Base-by-base conservation (phyloP, 2,113 vertebrate genomes). In the Oenanthe oenanthe region DNA sequence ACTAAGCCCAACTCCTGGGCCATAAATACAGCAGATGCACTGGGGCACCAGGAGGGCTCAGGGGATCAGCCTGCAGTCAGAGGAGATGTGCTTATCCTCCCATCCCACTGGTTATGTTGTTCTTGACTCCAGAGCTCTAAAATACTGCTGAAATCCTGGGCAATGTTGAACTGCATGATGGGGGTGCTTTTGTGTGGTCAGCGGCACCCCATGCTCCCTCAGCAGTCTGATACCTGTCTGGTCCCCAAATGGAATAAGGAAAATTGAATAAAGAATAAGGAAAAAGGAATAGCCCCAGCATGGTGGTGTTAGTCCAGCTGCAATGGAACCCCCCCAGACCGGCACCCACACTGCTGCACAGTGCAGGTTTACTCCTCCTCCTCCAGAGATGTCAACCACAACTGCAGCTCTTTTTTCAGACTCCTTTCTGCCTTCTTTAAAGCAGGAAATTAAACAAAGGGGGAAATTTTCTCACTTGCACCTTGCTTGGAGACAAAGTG, bases 81-180 rank as follows among this genome's bases (percentile, higher is more conserved):
- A 18, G 40, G 4, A 51, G 11, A 45, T 2, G 0, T 4, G 3
- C 38, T 26, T 6, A 2, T 34, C 54, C 48, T 43, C 31, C 34
- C 1, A 4, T 56, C 40, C 57, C 51, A 5, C 68, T 18, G 40
- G 7, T 72, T 56, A 20, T 2, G 3, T 8, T 3, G 0, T 17
- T 40, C 38, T 26, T 28, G 25, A 65, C 18, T 38, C 19, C 32
- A 34, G 54, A 38, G 18, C 73, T n/a, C 43, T 43, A 47, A 63
- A 82, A 78, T 4, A 13, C 42, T 6, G 0, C 61, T 45, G 38
- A 28, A 88, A 50, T 80, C 31, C 34, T 1, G 4, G 34, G 65
- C n/a, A 54, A 29, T 2, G 4, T 0, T 50, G 38, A 71, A 36
- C 29, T 0, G 0, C 5, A 1, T 0, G 1, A 21, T 0, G 0